Percentiles rank a stretch among this genome's conserved stretches.
Conservation (phyloP, 2,888 invertebrate genomes). For the Drosophila flavopinicola region DNA sequence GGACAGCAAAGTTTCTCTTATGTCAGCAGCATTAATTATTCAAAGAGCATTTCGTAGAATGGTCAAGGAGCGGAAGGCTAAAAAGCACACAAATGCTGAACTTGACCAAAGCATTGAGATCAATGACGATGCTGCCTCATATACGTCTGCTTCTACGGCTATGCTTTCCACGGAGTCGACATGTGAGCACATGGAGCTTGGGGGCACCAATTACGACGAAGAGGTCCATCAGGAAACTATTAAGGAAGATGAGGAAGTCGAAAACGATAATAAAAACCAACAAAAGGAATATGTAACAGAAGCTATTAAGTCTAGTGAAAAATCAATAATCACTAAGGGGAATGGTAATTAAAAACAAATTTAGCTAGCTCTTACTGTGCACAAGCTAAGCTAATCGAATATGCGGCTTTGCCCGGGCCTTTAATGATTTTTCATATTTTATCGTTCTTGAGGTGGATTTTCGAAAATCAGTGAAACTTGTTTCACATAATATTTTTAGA, state of each 20-base stretch:
- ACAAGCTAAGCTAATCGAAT: no score
- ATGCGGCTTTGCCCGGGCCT: no score
- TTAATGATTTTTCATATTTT: no score
- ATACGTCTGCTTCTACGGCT: slow-evolving; percentile 78
- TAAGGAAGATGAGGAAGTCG: slow-evolving; percentile 60
- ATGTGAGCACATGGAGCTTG: slow-evolving; percentile 52
- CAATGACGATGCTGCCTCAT: slow-evolving; percentile 73
- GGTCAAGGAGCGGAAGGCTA: slow-evolving; percentile 33
- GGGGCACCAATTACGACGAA: slow-evolving; percentile 51
- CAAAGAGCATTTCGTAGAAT: slow-evolving; percentile 86
- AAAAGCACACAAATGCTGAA: slow-evolving; percentile 33
- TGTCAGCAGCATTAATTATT: slow-evolving; percentile 84
- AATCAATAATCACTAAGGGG: slow-evolving; percentile 9
- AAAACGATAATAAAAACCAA: slow-evolving; percentile 48
- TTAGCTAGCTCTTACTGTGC: no score
- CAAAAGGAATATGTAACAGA: slow-evolving; percentile 28
- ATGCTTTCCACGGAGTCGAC: slow-evolving; percentile 72
- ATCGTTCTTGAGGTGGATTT: no score
- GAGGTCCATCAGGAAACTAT: slow-evolving; percentile 59
- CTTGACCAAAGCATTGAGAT: slow-evolving; percentile 52
- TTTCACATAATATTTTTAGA: no score
- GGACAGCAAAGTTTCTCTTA: slow-evolving; percentile 34
- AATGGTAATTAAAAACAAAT: slow-evolving; percentile 25
- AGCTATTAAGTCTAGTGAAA: slow-evolving; percentile 24
- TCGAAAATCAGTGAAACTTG: no score